Evolutionary conservation across 2,888 invertebrate genomes (phyloP), one percentile per base, ranked within the genome.

Genomic region (Orthosia gracilis): DNA sequence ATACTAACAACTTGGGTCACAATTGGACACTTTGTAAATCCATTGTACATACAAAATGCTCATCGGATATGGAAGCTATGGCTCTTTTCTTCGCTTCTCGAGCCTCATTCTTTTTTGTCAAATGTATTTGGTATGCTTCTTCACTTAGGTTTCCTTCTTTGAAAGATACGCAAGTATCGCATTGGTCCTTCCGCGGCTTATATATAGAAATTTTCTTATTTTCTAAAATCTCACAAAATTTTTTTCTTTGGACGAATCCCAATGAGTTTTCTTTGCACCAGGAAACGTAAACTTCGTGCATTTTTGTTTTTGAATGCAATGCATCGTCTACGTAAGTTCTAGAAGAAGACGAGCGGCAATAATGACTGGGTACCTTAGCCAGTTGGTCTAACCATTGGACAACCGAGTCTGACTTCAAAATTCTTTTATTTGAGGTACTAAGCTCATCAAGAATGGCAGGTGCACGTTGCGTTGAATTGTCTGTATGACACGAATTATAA

Each of bases 21-120:
- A 80, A 69, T 13, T 76, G 69, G 47, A 80, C 73, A 69, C 59
- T 52, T 76, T 76, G 76, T 15, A 76, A 64, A 65, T 74, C 65
- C 57, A 74, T 59, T 49, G 78, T 76, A 49, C 72, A 17, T 18
- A 78, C 75, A n/a, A 72, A 26, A 26, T 71, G 72, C 64, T 78
- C 75, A 18, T 58, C 21, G 18, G 61, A 65, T 40, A 62, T 26
- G 65, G 62, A 54, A 61, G 49, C 40, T 40, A 31, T 52, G 52
- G 76, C 76, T 40, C 26, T 47, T 64, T 17, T 72, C 31, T 73
- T 62, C 50, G 76, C 73, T 50, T 58, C 55, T 47, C 62, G 62
- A 23, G 76, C 72, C 72, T 72, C 64, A 59, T 21, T 65, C 59
- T 72, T 72, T 66, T 50, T 66, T 72, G 55, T 47, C 31, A 63